phyloP scores from a whole-genome alignment of 2,888 invertebrate genomes.

The Plemyria rubiginata region DNA sequence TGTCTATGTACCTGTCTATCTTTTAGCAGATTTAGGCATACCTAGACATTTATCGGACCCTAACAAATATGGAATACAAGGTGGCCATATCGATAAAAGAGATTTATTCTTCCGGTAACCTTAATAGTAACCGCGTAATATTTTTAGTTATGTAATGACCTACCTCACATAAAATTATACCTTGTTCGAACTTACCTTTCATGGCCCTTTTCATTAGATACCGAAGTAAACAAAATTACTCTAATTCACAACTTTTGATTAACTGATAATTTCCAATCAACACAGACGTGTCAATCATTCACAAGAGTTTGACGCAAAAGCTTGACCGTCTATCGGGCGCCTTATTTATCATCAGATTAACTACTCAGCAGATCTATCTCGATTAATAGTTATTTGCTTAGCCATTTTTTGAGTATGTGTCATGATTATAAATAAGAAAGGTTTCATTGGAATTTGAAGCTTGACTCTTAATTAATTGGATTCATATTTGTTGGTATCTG shows the following conservation, averaged over 20 bases:
- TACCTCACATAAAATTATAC: no score
- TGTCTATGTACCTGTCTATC: background rate
- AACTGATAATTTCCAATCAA: background rate
- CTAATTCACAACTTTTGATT: background rate
- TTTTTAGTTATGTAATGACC: no score
- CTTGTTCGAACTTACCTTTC: background rate
- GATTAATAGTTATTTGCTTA: constrained; percentile 9
- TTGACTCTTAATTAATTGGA: constrained; percentile 16
- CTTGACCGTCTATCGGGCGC: constrained; percentile 15
- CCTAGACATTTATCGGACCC: no score
- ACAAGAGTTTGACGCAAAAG: constrained; percentile 8
- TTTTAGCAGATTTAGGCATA: no score
- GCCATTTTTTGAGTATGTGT: constrained; percentile 17
- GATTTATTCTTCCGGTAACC: no score
- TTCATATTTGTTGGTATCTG: constrained; percentile 27
- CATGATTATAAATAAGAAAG: constrained; percentile 16
- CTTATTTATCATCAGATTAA: constrained; percentile 12
- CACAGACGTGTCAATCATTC: background rate
- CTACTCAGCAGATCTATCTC: constrained; percentile 8
- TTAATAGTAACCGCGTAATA: no score
- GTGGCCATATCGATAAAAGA: no score
- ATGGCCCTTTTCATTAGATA: background rate
- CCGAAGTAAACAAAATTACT: background rate
- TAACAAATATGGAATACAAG: no score
- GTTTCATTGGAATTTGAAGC: constrained; percentile 13